Percentiles rank a stretch among this genome's conserved stretches.
Conservation (phyloP, 2,797 vertebrate genomes). For the Paguma larvata region DNA sequence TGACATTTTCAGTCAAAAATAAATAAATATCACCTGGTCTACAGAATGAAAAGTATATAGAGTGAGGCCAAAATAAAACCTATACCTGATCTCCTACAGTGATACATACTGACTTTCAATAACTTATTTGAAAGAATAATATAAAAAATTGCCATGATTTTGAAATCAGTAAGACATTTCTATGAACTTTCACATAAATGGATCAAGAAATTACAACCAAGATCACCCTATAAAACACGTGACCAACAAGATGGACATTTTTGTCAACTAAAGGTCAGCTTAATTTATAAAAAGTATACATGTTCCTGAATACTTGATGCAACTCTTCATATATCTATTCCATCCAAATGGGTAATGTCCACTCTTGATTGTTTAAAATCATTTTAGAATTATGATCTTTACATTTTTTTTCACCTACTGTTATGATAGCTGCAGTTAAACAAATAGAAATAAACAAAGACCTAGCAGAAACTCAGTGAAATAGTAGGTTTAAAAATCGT, state of each 20-base stretch:
- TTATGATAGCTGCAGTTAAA: neutral
- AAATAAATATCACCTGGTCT: neutral
- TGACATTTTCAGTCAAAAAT: neutral
- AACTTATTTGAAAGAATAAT: neutral
- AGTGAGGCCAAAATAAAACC: constrained; percentile 10
- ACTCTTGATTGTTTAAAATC: neutral
- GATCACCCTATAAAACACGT: neutral
- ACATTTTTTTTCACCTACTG: neutral
- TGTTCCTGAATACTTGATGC: neutral
- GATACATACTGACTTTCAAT: neutral
- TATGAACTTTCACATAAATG: neutral
- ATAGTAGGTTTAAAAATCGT: constrained; percentile 34
- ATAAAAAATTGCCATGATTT: neutral
- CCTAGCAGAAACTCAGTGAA: neutral
- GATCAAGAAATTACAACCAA: neutral
- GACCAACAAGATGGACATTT: neutral
- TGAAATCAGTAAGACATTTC: constrained; percentile 41
- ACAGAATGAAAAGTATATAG: neutral
- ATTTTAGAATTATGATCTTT: neutral
- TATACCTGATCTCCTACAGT: neutral
- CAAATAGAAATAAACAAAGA: constrained; percentile 18
- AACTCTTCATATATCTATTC: neutral
- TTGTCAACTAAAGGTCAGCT: neutral
- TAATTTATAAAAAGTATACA: neutral
- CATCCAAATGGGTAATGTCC: neutral